Evolutionary conservation across 1,140 invertebrate genomes (phyloP).

Genomic region (Agraylea sexmaculata): DNA sequence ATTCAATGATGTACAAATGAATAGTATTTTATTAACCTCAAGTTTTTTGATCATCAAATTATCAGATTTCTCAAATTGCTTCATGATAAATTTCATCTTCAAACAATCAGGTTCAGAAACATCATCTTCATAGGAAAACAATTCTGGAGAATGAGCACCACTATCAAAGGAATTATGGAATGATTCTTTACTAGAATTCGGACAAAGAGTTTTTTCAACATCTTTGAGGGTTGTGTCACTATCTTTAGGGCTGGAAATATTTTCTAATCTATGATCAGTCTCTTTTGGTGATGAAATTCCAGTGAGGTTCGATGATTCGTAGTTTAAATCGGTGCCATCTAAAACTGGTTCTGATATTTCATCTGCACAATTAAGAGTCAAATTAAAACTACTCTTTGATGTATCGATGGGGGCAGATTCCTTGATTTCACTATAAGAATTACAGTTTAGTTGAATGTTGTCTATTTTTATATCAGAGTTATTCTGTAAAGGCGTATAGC

Average conservation of each 20-base stretch:
- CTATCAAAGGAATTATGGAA: constrained; percentile 35
- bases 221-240: not conserved
- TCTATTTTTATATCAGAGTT: not conserved
- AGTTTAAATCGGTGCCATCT: too few relatives aligned
- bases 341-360: too few relatives aligned
- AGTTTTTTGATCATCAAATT: constrained; percentile 32
- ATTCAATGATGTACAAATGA: constrained; percentile 1
- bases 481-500: too few relatives aligned
- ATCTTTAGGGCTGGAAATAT: not conserved
- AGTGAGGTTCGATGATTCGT: too few relatives aligned
- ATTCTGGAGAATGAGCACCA: constrained; percentile 40
- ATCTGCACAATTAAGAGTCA: too few relatives aligned
- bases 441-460: constrained; percentile 5
- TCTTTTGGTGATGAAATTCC: constrained; percentile 27
- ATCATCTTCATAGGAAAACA: constrained; percentile 43
- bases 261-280: constrained; percentile 20
- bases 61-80: constrained; percentile 32
- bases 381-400: too few relatives aligned
- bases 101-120: constrained; percentile 23
- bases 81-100: constrained; percentile 31
- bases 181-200: constrained; percentile 32
- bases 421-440: constrained; percentile 12
- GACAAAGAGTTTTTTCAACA: constrained; percentile 25
- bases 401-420: constrained; percentile 8
- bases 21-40: constrained; percentile 25